Evolutionary conservation across 1,140 invertebrate species (phyloP).

Genomic region (Asbolus verrucosus): DNA sequence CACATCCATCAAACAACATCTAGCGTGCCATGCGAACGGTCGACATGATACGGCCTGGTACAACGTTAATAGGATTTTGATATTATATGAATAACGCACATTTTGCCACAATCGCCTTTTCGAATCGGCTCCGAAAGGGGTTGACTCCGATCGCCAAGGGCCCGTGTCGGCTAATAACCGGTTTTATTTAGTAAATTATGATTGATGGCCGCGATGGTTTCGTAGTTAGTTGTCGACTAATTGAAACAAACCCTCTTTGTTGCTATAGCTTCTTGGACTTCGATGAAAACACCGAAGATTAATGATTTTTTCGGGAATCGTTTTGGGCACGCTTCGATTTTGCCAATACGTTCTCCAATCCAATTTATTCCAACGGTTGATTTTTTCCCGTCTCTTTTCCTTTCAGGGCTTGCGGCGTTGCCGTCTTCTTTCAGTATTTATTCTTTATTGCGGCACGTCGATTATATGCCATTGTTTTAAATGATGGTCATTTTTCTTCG

Average conservation of each 20-base stretch:
- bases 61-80: conserved; percentile 48
- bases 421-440: too few relatives aligned
- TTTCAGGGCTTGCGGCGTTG: too few relatives aligned
- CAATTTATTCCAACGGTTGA: too few relatives aligned
- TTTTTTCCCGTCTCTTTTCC: too few relatives aligned
- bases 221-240: not conserved
- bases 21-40: conserved; percentile 44
- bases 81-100: conserved; percentile 42
- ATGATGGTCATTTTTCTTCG: too few relatives aligned
- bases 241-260: conserved; percentile 34
- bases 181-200: conserved; percentile 35
- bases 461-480: too few relatives aligned
- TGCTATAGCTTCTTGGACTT: too few relatives aligned
- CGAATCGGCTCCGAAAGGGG: conserved; percentile 8
- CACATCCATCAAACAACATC: conserved; percentile 41
- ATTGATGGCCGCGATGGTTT: conserved; percentile 7
- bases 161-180: conserved; percentile 15
- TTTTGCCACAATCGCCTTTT: conserved; percentile 34
- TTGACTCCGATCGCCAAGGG: not conserved
- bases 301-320: too few relatives aligned
- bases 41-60: conserved; percentile 46
- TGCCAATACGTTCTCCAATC: too few relatives aligned
- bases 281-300: too few relatives aligned
- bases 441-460: too few relatives aligned
- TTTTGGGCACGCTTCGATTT: too few relatives aligned